Evolutionary conservation across 2,888 invertebrate genomes (phyloP).

Genomic region (Xanthia togata): DNA sequence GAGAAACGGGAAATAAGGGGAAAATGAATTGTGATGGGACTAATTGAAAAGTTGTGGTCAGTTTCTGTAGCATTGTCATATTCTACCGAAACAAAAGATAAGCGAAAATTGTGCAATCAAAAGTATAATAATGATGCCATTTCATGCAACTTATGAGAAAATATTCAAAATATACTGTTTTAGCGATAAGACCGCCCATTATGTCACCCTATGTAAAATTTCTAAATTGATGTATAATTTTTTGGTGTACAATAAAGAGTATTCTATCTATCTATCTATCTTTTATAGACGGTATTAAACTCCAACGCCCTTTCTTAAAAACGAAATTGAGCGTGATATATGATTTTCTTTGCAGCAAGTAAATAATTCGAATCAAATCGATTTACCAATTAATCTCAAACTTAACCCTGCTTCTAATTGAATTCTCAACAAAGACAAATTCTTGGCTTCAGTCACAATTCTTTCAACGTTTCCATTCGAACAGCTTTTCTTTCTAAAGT

Average conservation of each 20-base stretch:
- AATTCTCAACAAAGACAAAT: slow-evolving; percentile 56
- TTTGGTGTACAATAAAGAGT: too few relatives aligned
- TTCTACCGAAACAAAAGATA: neutral
- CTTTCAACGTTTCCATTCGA: slow-evolving; percentile 75
- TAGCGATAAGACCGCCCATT: too few relatives aligned
- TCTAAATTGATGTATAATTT: too few relatives aligned
- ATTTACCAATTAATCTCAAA: slow-evolving; percentile 47
- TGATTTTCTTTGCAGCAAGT: neutral
- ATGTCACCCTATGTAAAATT: too few relatives aligned
- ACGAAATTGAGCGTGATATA: neutral
- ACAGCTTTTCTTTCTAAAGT: slow-evolving; percentile 80
- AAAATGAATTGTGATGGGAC: neutral
- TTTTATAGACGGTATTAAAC: neutral
- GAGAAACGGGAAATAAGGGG: neutral
- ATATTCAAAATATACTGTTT: neutral
- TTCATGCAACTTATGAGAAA: neutral
- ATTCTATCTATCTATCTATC: too few relatives aligned
- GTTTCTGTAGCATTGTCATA: neutral
- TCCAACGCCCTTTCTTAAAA: neutral
- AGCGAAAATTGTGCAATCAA: neutral
- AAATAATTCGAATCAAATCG: slow-evolving; percentile 18
- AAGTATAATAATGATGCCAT: neutral
- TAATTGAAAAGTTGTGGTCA: slow-evolving; percentile 2
- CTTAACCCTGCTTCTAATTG: slow-evolving; percentile 51
- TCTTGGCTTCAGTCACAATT: slow-evolving; percentile 54